Conservation (phyloP, 2,888 invertebrate genomes). For the Cataglyphis altisquamis region DNA sequence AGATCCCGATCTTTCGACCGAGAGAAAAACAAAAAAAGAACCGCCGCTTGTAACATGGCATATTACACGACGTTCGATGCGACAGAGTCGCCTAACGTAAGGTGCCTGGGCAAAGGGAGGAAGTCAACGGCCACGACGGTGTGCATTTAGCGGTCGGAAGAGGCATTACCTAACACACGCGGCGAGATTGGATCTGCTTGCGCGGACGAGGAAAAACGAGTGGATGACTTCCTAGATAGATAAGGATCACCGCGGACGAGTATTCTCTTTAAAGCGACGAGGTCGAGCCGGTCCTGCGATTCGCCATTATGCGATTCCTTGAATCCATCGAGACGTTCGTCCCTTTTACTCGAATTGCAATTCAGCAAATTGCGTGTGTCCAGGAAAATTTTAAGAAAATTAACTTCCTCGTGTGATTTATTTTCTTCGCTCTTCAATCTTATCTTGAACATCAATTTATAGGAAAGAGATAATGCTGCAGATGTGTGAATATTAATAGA, state of each 20-base stretch:
- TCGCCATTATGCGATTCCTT: slow-evolving; percentile 73
- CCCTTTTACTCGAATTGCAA: slow-evolving; percentile 50
- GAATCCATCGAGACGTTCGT: slow-evolving; percentile 72
- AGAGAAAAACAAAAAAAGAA: slow-evolving; percentile 37
- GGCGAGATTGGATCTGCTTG: slow-evolving; percentile 71
- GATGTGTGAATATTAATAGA: background rate
- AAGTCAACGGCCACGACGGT: slow-evolving; percentile 72
- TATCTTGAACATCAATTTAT: background rate
- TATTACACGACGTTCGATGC: slow-evolving; percentile 23
- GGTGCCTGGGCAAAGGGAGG: slow-evolving; percentile 59
- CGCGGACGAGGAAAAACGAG: slow-evolving; percentile 66
- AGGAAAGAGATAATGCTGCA: background rate
- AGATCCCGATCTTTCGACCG: slow-evolving; percentile 13
- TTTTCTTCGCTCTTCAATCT: background rate
- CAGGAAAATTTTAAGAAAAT: background rate
- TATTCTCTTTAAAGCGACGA: slow-evolving; percentile 75
- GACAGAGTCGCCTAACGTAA: slow-evolving; percentile 59
- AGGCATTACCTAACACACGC: slow-evolving; percentile 72
- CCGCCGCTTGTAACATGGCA: background rate
- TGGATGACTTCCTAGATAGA: slow-evolving; percentile 78
- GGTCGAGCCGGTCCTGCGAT: slow-evolving; percentile 68
- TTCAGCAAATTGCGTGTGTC: background rate
- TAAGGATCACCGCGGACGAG: slow-evolving; percentile 73
- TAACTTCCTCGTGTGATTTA: background rate
- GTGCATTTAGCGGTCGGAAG: slow-evolving; percentile 68